Percentiles rank a stretch among this genome's conserved stretches.
phyloP scores from a whole-genome alignment of 2,888 invertebrate genomes.

The Apamea anceps region DNA sequence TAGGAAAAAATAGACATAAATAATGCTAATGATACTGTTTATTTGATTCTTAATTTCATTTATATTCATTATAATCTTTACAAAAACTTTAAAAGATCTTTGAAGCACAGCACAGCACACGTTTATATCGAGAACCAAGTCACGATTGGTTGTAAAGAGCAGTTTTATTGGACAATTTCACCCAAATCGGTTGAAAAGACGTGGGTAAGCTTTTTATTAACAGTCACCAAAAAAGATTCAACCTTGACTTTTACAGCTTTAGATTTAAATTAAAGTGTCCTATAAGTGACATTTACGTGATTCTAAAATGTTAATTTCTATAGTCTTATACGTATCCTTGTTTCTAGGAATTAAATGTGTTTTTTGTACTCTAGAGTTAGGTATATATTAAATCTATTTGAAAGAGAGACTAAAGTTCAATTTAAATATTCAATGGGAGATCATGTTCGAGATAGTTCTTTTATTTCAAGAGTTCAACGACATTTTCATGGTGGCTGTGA shows the following conservation, averaged over 20 bases:
- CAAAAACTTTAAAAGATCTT: neutral
- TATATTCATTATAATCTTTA: neutral
- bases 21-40: neutral
- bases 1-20: neutral
- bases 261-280: slow-evolving; percentile 3
- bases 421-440: slow-evolving; percentile 25
- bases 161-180: slow-evolving; percentile 56
- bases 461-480: slow-evolving; percentile 33
- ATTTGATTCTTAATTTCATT: neutral
- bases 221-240: neutral
- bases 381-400: neutral
- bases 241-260: neutral
- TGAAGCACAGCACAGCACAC: neutral
- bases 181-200: slow-evolving; percentile 40
- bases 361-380: slow-evolving; percentile 14
- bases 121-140: slow-evolving; percentile 35
- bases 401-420: slow-evolving; percentile 15
- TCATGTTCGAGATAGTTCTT: slow-evolving; percentile 20
- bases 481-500: slow-evolving; percentile 25
- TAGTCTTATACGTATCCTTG: slow-evolving; percentile 33
- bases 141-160: slow-evolving; percentile 37
- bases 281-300: slow-evolving; percentile 17
- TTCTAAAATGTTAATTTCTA: slow-evolving; percentile 26
- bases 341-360: slow-evolving; percentile 23
- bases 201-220: slow-evolving; percentile 43